Conservation (phyloP, 2,797 vertebrate species). For the Peromyscus nudipes region DNA sequence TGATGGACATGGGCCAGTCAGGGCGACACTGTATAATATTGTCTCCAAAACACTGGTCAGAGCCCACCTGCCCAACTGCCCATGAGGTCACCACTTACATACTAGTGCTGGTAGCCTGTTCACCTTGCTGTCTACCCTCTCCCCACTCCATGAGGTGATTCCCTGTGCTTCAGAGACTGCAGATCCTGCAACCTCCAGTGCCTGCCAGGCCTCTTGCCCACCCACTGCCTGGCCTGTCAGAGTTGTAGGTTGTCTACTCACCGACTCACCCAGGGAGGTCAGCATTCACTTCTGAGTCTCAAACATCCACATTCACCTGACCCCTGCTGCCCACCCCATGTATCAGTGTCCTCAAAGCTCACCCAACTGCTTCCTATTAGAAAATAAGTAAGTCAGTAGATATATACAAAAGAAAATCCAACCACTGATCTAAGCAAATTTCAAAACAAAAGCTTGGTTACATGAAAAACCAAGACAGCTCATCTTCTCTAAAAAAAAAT, state of each 20-base stretch:
- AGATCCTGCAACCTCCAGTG: not conserved
- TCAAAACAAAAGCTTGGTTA: not conserved
- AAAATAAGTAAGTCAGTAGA: not conserved
- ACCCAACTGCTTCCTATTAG: not conserved
- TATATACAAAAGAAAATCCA: not conserved
- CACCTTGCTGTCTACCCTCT: not conserved
- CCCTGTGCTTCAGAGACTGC: not conserved
- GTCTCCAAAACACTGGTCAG: not conserved
- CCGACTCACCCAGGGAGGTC: not conserved
- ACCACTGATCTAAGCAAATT: not conserved
- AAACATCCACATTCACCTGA: not conserved
- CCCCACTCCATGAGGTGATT: not conserved
- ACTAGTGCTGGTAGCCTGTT: not conserved
- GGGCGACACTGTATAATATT: not conserved
- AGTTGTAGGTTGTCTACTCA: not conserved
- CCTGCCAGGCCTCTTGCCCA: not conserved
- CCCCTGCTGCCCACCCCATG: not conserved
- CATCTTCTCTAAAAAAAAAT: not conserved
- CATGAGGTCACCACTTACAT: not conserved
- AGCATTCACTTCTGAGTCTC: not conserved
- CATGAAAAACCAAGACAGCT: not conserved
- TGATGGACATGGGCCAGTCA: not conserved
- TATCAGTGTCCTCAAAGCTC: not conserved
- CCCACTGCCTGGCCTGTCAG: not conserved
- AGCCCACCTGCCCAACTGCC: accelerated